Base-by-base conservation (phyloP, 1,140 invertebrate genomes). In the Dryas iulia region DNA sequence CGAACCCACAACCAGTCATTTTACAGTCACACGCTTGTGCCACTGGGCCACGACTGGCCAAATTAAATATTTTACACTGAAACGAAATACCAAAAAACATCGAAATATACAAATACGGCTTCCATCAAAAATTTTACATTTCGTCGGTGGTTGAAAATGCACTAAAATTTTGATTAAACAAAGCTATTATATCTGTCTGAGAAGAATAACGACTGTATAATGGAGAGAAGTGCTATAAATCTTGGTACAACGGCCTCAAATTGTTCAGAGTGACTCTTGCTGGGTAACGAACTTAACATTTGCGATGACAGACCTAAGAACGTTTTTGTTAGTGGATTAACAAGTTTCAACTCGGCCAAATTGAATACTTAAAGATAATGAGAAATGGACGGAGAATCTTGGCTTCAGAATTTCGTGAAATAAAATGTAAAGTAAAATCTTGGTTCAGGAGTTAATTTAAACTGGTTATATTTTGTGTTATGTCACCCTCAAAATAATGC, bases 301-400 rank as follows among this genome's bases (percentile, higher is more conserved):
- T 56, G 58, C 61, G 66, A 58, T 73, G 71, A 75, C 71, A 71
- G 62, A 54, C 28, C 60, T 77, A 74, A 77, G 68, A 59, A 63
- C 64, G 70, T 77, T 75, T 77, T 75, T 77, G 73, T 73, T 62
- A 59, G 26, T 58, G 67, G 73, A 74, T 74, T 74, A 77, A 73
- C 68, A 57, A 54, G 59, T 65, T 59, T 54, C 18, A 63, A 63
- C 21, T 63, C 33, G 53, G 14, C 35, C 62, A 18, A 63, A 63
- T 18, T 58, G 61, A 72, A 67, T 73, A 59, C 39, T 59, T 67
- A n/a, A 52, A 59, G 25, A 66, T 66, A 66, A 66, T 66, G 53
- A 59, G 14, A 47, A 47, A 47, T 18, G 14, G 39, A 47, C 5
- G 14, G 3, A 18, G 21, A 47, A 7, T 47, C 18, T 47, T 47